Conservation (phyloP, 2,797 vertebrate species). For the Pseudocheirus occidentalis region DNA sequence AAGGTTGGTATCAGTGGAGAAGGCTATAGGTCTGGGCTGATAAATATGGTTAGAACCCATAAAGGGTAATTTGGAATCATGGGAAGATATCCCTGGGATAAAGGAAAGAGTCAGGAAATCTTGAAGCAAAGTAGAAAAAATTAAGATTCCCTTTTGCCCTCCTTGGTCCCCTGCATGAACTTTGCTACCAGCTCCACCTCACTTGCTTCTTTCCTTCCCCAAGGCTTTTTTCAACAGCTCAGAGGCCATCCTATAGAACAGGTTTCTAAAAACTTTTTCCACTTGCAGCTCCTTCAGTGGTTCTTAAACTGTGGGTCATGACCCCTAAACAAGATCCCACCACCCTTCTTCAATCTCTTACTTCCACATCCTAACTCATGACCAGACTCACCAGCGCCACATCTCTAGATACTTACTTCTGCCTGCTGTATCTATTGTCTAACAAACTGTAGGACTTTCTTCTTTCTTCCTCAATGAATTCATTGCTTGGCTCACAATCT, state of each 20-base stretch:
- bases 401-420: background rate
- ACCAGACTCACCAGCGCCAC: background rate
- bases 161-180: background rate
- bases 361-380: background rate
- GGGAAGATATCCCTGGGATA: background rate
- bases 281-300: too few relatives aligned
- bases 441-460: background rate
- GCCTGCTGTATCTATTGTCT: background rate
- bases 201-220: background rate
- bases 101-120: background rate
- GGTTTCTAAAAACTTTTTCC: too few relatives aligned
- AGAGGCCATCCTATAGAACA: background rate
- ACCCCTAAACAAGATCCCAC: background rate
- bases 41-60: background rate
- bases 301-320: too few relatives aligned
- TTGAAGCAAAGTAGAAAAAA: background rate
- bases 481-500: background rate
- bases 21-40: background rate
- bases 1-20: background rate
- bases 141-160: background rate
- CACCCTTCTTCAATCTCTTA: background rate
- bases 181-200: background rate
- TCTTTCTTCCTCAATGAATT: background rate
- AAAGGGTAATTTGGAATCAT: background rate
- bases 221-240: background rate